Conservation (phyloP, 2,113 vertebrate species). For the Hiodon tergisus region DNA sequence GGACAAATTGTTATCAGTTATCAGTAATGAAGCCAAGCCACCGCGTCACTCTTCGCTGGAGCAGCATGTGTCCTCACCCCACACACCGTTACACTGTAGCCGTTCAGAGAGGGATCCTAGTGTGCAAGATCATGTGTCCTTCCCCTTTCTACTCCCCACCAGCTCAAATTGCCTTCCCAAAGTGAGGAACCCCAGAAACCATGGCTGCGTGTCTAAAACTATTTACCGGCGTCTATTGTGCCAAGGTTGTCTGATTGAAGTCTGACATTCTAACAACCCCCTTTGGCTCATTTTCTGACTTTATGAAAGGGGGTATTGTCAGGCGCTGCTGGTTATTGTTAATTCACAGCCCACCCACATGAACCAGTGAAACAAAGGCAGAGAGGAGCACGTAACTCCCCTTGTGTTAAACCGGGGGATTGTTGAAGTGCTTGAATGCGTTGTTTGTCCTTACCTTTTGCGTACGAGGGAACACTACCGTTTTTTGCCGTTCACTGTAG, state of each 20-base stretch:
- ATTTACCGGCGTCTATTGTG: not conserved
- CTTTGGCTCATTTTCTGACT: not conserved
- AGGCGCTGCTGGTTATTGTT: not conserved
- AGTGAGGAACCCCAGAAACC: not conserved
- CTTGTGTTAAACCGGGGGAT: not conserved
- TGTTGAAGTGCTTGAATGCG: not conserved
- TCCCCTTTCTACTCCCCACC: not conserved
- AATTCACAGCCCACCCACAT: not conserved
- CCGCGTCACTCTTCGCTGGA: too few relatives aligned
- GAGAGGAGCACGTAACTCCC: not conserved
- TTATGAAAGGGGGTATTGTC: slow-evolving; percentile 11
- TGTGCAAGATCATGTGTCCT: too few relatives aligned
- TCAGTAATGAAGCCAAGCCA: too few relatives aligned
- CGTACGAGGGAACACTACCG: not conserved
- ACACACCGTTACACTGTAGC: too few relatives aligned
- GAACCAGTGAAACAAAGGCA: not conserved
- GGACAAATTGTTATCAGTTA: too few relatives aligned
- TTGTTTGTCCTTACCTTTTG: not conserved
- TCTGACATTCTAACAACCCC: not conserved
- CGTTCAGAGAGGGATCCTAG: too few relatives aligned
- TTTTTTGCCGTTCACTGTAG: not conserved
- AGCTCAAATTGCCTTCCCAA: not conserved
- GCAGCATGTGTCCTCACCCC: too few relatives aligned
- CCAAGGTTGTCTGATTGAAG: slow-evolving; percentile 1
- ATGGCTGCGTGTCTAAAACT: not conserved